Conservation (phyloP, 2,113 vertebrate genomes). For the Clupea harengus region DNA sequence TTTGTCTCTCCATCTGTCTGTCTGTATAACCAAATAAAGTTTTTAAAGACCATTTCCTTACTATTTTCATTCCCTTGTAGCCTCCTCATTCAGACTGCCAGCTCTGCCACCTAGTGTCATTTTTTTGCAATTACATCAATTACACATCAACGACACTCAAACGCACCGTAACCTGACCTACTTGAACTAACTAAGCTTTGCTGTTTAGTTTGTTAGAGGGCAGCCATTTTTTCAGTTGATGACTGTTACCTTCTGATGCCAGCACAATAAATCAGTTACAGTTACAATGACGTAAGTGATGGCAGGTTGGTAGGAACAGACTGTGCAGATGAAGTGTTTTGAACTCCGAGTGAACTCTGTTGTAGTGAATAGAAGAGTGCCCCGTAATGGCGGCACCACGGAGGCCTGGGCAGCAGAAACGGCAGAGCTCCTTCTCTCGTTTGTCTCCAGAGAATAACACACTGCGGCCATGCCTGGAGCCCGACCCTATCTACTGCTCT, state of each 20-base stretch:
- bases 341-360: neutral
- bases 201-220: neutral
- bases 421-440: neutral
- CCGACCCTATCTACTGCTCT: no score
- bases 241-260: neutral
- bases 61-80: neutral
- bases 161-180: neutral
- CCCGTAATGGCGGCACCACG: neutral
- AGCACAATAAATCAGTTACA: neutral
- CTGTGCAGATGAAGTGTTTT: neutral
- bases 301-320: neutral
- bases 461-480: neutral
- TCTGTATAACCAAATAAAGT: neutral
- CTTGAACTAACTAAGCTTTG: neutral
- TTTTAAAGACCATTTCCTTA: neutral
- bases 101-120: neutral
- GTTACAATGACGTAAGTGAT: neutral
- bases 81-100: neutral
- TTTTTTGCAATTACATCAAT: neutral
- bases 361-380: neutral
- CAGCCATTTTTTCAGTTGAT: neutral
- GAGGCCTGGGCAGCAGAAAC: neutral
- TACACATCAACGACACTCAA: neutral
- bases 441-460: neutral
- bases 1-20: neutral